phyloP scores from a whole-genome alignment of 1,140 invertebrate species.

The Cyphomyrmex costatus region DNA sequence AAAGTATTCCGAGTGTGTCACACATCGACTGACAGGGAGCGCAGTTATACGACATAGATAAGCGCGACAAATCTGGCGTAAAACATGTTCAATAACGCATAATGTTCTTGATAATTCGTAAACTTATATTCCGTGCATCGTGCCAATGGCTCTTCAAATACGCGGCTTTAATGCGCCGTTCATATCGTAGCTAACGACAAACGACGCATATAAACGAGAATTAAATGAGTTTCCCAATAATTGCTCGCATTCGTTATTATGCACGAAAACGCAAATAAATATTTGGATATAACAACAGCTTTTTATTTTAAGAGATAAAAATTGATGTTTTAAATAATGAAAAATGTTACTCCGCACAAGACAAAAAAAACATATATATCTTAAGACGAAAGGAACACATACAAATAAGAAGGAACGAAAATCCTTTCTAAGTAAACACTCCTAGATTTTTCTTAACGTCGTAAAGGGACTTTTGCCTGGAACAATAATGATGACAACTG shows the following conservation, averaged over 20 bases:
- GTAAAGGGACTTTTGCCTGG: neutral
- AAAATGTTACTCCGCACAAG: neutral
- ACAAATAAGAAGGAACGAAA: neutral
- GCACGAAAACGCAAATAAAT: slow-evolving; percentile 37
- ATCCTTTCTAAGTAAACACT: neutral
- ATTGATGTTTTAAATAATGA: slow-evolving; percentile 22
- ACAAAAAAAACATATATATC: neutral
- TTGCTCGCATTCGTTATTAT: slow-evolving; percentile 36
- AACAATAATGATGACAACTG: slow-evolving; percentile 19
- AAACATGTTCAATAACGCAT: slow-evolving; percentile 60
- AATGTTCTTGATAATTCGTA: slow-evolving; percentile 47
- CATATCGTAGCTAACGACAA: slow-evolving; percentile 25
- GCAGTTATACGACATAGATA: slow-evolving; percentile 60
- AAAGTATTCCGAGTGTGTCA: slow-evolving; percentile 58
- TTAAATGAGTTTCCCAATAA: slow-evolving; percentile 59
- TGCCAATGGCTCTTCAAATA: slow-evolving; percentile 42
- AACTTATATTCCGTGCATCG: slow-evolving; percentile 37
- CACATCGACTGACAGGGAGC: slow-evolving; percentile 35
- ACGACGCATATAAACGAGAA: slow-evolving; percentile 52
- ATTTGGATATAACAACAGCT: neutral
- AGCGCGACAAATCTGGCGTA: slow-evolving; percentile 48
- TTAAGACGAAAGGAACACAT: too few relatives aligned
- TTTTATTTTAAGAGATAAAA: neutral
- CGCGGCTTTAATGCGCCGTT: slow-evolving; percentile 31
- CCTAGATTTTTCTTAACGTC: neutral